Evolutionary conservation across 2,888 invertebrate genomes (phyloP).

Genomic region (Eupithecia inturbata): DNA sequence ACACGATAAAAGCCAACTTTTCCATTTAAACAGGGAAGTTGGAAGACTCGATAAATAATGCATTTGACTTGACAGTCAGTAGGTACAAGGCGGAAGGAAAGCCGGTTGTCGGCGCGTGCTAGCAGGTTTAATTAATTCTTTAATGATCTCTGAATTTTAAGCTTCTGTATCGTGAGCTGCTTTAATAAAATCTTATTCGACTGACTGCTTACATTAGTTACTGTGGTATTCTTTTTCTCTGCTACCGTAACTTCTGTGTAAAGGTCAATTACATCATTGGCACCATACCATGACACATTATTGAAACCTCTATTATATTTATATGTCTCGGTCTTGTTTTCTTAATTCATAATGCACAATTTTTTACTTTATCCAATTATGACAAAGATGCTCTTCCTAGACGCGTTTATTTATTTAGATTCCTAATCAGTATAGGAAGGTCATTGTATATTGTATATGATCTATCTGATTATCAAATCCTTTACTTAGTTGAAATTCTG

Average conservation of each 20-base stretch:
- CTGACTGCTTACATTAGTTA: neutral
- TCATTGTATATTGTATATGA: neutral
- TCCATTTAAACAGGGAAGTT: slow-evolving; percentile 37
- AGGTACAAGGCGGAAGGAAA: slow-evolving; percentile 7
- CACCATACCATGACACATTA: neutral
- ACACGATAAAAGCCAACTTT: slow-evolving; percentile 40
- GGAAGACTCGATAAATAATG: slow-evolving; percentile 36
- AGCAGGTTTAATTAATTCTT: slow-evolving; percentile 1
- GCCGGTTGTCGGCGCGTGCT: slow-evolving; percentile 11
- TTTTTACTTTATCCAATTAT: neutral
- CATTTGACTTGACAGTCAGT: slow-evolving; percentile 22
- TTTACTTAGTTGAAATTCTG: neutral
- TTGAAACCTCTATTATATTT: neutral
- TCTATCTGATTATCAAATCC: neutral
- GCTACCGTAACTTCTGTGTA: neutral
- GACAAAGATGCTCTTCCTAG: neutral
- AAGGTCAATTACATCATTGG: neutral
- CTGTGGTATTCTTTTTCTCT: neutral
- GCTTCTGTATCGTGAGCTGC: neutral
- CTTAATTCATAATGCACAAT: neutral
- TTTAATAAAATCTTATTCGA: neutral
- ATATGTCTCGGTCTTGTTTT: neutral
- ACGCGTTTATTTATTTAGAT: neutral
- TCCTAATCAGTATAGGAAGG: neutral
- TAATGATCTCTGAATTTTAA: neutral